Base-by-base conservation (phyloP, 2,113 vertebrate species). In the Callipepla californica region DNA sequence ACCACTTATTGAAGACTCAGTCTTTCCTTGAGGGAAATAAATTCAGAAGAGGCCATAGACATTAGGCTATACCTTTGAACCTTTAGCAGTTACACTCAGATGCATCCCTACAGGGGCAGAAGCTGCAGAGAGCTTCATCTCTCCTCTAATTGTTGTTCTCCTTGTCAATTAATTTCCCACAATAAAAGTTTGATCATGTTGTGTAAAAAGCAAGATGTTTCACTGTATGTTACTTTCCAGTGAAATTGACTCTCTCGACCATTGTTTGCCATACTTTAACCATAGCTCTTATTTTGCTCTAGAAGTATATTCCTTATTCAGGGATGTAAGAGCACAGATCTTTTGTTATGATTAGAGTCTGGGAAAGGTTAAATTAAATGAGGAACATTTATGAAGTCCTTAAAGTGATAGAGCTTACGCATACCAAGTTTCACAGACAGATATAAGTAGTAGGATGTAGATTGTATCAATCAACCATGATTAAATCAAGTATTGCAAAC, bases 101-200 rank as follows among this genome's bases (percentile, higher is more conserved):
- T 77, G 97, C 96, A 93, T 76, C 95, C 72, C 76, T 85, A 32
- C 86, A 96, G 95, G 90, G 95, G 73, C 91, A 19, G 25, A 66
- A 95, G 76, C 91, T 85, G 80, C 79, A 92, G 86, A 89, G 85
- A 85, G 88, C 28, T 96, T 81, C 91, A 57, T 80, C 32, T 94
- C 93, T 84, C 70, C 87, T 80, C 11, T 6, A 72, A 89, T 93
- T 95, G 82, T 92, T 98, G 97, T 97, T 97, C 90, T 79, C 50
- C 94, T 97, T 97, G 97, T 97, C 97, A 96, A 62, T 92, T 87
- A 92, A 85, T 96, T 97, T 88, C 95, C 91, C 94, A 89, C 96
- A 97, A 92, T 75, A 94, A 96, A 95, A 87, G 82, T 80, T 95
- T 91, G 92, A 78, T 93, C 84, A 57, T 42, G 36, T 70, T 92